A percentile compares a stretch with the other conserved stretches of the same genome.
Evolutionary conservation across 2,797 vertebrate species (phyloP).

Genomic region (Neostethus bicornis): DNA sequence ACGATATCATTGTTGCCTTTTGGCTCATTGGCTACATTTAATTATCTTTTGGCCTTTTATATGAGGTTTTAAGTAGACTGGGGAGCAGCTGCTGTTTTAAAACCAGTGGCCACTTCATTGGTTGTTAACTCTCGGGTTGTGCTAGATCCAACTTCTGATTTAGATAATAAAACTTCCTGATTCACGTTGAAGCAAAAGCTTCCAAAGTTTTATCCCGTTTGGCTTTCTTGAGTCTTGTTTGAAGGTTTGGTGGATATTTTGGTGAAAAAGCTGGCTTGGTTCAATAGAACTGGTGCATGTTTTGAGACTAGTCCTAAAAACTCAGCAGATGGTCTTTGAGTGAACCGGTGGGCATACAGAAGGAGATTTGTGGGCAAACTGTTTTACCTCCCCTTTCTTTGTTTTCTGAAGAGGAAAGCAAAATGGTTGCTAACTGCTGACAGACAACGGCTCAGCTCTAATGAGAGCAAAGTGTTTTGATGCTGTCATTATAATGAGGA

Average conservation of each 20-base stretch:
- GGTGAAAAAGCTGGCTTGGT: slow-evolving; percentile 74
- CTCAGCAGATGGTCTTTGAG: slow-evolving; percentile 80
- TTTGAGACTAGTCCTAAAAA: slow-evolving; percentile 59
- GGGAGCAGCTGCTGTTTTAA: slow-evolving; percentile 52
- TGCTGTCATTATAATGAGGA: slow-evolving; percentile 70
- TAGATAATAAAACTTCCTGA: slow-evolving; percentile 31
- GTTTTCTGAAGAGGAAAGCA: slow-evolving; percentile 65
- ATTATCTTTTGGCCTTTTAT: slow-evolving; percentile 29
- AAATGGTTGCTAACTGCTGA: slow-evolving; percentile 71
- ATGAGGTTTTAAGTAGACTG: slow-evolving; percentile 6
- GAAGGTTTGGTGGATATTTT: slow-evolving; percentile 51
- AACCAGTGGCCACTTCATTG: slow-evolving; percentile 27
- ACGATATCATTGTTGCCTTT: slow-evolving; percentile 15
- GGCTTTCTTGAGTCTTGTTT: slow-evolving; percentile 52
- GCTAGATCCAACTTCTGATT: slow-evolving; percentile 54
- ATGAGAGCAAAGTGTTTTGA: slow-evolving; percentile 71
- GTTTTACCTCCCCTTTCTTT: slow-evolving; percentile 75
- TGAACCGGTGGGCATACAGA: slow-evolving; percentile 71
- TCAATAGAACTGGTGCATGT: slow-evolving; percentile 66
- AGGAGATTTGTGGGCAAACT: slow-evolving; percentile 79
- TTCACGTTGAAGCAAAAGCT: slow-evolving; percentile 46
- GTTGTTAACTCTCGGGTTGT: slow-evolving; percentile 30
- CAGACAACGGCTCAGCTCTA: slow-evolving; percentile 60
- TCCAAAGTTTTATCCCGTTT: slow-evolving; percentile 38
- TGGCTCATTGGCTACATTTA: slow-evolving; percentile 15